Base-by-base conservation (phyloP, 92 coral and sea anemone genomes). In the Virgularia gustaviana region DNA sequence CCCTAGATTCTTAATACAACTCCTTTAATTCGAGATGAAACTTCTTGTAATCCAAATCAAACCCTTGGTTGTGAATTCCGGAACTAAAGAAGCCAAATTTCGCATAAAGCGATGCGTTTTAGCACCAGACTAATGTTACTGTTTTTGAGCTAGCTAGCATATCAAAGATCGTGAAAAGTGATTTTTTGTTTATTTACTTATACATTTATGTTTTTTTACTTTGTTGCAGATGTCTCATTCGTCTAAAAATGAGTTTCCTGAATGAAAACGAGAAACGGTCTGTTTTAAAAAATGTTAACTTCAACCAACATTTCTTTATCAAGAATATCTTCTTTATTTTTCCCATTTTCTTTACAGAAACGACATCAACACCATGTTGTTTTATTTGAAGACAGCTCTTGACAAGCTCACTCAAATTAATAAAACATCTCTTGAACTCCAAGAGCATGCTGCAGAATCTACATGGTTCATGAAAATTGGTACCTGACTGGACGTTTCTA, bases 381-480 rank as follows among this genome's bases (percentile, higher is more conserved):
- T 44, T 64, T 91, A 91, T 79, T 80, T 91, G 44, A 86, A 89
- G 71, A 91, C 85, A 72, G 97, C 96, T 83, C 62, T 43, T 0
- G 61, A 68, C 45, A 68, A 68, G 60, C 38, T 68, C 18, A 49
- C 45, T 18, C 60, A 68, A 34, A 55, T 13, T 32, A 49, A 49
- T 33, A 35, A 49, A 49, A 24, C 61, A 6, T 49, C 75, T 0
- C 30, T 1, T 43, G 56, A 2, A 31, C 30, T 28, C 3, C 58
- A 52, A 16, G 45, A 68, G 51, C 54, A 68, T 51, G 18, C 61
- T 49, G 57, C 77, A 2, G 99, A 94, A 51, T 96, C 87, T 24
- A 71, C 85, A 32, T 94, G 99, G 99, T 94, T 94, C 75, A 89
- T 92, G 97, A 91, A 91, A 86, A 91, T 91, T 39, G 97, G 97